Evolutionary conservation across 2,113 vertebrate genomes (phyloP), one percentile per base, ranked within the genome.

Genomic region (Coptodon bakossiorum): DNA sequence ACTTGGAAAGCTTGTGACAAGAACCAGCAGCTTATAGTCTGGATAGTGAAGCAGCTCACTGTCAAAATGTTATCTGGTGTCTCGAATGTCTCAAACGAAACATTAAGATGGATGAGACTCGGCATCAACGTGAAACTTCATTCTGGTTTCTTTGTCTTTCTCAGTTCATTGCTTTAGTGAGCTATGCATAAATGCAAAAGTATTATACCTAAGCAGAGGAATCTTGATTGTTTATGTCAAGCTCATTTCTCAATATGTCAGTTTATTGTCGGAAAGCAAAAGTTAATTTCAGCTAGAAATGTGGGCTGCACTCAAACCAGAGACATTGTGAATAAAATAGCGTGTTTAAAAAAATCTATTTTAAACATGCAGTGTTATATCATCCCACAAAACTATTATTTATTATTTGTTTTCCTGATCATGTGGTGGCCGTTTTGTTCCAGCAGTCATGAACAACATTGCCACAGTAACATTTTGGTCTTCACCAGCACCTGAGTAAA

Each of bases 11-110:
- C 5, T 52, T 40, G 53, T 86, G 86, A 89, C 59, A 50, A 66
- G 59, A 93, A 82, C 81, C 83, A 73, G 81, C 78, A 86, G 76
- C 76, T 56, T 79, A 7, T 3, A 48, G 68, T 73, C 43, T 82
- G 80, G 56, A 76, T 78, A 43, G 16, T 4, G 22, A 43, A 88
- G 24, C 66, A 88, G 66, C 80, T 57, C 9, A 4, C 48, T 50
- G 63, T 90, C 56, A 29, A 59, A 88, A 57, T 10, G 6, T 1
- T 78, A 82, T 86, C 86, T 82, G 56, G 24, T 50, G 9, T 50
- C 71, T 50, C 4, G 16, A 76, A 76, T 12, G 71, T 76, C 71
- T 50, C 6, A 29, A 3, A n/a, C 12, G 71, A 78, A 50, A 48
- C 27, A 29, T n/a, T 13, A 63, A 68, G 27, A 85, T 5, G 9